A percentile compares a stretch with the other conserved stretches of the same genome.
Evolutionary conservation across 1,140 invertebrate genomes (phyloP).

Genomic region (Dolichoris vasculosae): DNA sequence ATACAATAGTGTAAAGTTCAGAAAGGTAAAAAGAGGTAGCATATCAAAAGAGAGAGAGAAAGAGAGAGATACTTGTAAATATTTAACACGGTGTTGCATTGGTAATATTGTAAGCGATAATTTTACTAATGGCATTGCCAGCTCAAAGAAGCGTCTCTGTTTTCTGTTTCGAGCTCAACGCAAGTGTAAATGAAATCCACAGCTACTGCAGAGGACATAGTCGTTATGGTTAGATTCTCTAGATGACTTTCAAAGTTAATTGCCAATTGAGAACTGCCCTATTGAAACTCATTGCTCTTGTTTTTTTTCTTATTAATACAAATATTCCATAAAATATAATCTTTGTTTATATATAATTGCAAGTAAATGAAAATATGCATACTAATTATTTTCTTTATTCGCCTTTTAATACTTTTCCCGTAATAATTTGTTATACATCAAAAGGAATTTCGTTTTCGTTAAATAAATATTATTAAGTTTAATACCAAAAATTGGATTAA

Average conservation of each 20-base stretch:
- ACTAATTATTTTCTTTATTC: background rate
- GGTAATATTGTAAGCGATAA: slow-evolving; percentile 68
- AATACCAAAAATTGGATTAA: background rate
- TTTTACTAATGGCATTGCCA: slow-evolving; percentile 69
- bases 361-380: background rate
- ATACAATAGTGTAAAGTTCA: background rate
- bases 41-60: background rate
- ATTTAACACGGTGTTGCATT: slow-evolving; percentile 61
- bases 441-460: background rate
- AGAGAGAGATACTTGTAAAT: background rate
- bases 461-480: background rate
- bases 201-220: background rate
- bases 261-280: slow-evolving; percentile 34
- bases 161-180: slow-evolving; percentile 51
- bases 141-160: slow-evolving; percentile 51
- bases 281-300: slow-evolving; percentile 4
- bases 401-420: background rate
- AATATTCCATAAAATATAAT: background rate
- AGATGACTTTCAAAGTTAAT: slow-evolving; percentile 49
- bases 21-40: too few species aligned
- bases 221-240: background rate
- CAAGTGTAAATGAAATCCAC: slow-evolving; percentile 32
- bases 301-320: background rate
- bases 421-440: background rate
- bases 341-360: background rate